These are phyloP conservation scores for Oeneis ivallda DNA, from an alignment of 2,888 invertebrate species.

Conservation along the genomic window DNA sequence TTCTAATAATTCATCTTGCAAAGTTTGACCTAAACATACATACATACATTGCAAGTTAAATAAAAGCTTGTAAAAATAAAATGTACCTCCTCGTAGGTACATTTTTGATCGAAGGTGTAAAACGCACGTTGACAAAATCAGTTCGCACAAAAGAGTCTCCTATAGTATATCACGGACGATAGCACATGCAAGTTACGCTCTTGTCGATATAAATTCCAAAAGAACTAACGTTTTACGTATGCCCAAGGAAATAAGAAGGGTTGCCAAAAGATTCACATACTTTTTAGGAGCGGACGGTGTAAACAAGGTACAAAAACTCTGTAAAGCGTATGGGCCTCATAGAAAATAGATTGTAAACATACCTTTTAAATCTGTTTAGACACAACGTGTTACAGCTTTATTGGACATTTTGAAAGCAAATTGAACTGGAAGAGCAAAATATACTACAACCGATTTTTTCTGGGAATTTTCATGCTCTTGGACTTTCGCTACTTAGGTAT, in stretches of 20 bases:
- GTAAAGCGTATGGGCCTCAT: background rate
- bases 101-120: too few species aligned
- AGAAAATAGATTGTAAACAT: constrained; percentile 12
- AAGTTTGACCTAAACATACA: too few species aligned
- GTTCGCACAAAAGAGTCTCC: constrained; percentile 51
- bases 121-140: background rate
- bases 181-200: constrained; percentile 47
- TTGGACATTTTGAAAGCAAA: background rate
- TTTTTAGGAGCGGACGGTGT: constrained; percentile 16
- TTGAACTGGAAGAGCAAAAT: background rate
- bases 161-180: constrained; percentile 52
- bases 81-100: too few species aligned
- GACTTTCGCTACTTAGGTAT: too few species aligned
- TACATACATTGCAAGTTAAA: too few species aligned
- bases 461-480: too few species aligned
- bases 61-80: too few species aligned
- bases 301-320: constrained; percentile 22
- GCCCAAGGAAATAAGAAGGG: constrained; percentile 27
- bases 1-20: too few species aligned
- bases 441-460: too few species aligned
- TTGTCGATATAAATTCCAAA: constrained; percentile 44
- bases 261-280: constrained; percentile 19
- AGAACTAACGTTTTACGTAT: constrained; percentile 36
- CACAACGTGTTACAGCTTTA: background rate
- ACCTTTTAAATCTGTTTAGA: background rate